phyloP scores from a whole-genome alignment of 2,113 vertebrate species.

The Halcyon malimbica region DNA sequence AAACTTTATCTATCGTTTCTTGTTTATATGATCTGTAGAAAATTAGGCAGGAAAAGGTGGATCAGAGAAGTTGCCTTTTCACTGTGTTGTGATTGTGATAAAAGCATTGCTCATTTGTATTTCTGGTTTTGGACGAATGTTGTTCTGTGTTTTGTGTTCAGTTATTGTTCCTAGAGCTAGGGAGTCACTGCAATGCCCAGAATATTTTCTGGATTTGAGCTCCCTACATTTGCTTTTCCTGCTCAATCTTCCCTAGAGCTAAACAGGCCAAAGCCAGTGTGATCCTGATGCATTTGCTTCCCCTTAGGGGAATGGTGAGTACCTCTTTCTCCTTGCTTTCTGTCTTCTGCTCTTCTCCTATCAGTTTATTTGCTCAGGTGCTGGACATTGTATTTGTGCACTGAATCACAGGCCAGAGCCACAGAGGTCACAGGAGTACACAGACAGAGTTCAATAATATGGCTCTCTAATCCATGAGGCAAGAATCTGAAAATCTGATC shows the following conservation, averaged over 20 bases:
- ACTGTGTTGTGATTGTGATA: neutral
- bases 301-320: neutral
- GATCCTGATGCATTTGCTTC: neutral
- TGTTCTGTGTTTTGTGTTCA: neutral
- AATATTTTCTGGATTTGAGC: neutral
- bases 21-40: neutral
- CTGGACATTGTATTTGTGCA: neutral
- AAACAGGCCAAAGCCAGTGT: neutral
- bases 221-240: neutral
- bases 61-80: neutral
- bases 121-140: neutral
- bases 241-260: neutral
- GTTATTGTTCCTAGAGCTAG: neutral
- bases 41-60: neutral
- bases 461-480: neutral
- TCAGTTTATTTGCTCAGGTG: neutral
- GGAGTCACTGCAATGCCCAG: neutral
- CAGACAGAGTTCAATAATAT: neutral
- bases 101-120: neutral
- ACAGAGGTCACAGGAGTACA: neutral
- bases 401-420: neutral
- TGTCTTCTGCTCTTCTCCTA: neutral
- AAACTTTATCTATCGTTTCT: neutral
- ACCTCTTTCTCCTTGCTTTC: neutral
- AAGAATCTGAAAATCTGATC: neutral